phyloP scores from a whole-genome alignment of 2,797 vertebrate species.

The Hyperoplus immaculatus region DNA sequence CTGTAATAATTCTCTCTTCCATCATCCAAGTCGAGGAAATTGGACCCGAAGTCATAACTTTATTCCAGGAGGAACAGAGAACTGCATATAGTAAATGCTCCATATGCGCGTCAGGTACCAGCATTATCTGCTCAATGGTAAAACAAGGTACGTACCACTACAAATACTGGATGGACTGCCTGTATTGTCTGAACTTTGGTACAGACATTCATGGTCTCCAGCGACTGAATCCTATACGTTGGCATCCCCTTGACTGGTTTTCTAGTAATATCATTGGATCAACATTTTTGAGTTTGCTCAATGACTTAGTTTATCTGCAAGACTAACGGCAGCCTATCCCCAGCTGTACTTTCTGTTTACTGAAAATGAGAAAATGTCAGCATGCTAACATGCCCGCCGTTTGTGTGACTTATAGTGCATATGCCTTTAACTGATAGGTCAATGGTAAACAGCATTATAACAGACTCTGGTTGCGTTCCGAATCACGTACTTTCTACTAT shows the following conservation, averaged over 20 bases:
- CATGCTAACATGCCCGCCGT: background rate
- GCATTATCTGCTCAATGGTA: background rate
- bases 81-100: background rate
- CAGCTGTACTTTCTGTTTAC: background rate
- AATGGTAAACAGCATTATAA: too few relatives aligned
- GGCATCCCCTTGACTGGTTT: background rate
- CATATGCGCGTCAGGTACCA: background rate
- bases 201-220: background rate
- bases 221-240: background rate
- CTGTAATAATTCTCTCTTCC: constrained; percentile 28
- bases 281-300: background rate
- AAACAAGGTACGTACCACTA: background rate
- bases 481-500: too few relatives aligned
- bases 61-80: constrained; percentile 15
- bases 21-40: constrained; percentile 26
- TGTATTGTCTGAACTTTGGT: background rate
- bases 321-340: background rate
- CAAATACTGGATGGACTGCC: background rate
- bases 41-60: constrained; percentile 7
- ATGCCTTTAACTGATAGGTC: too few relatives aligned
- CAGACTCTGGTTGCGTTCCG: too few relatives aligned
- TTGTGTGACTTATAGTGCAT: background rate
- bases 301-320: background rate
- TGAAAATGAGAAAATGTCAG: background rate
- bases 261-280: background rate